phyloP scores from a whole-genome alignment of 1,140 invertebrate species.

The Lepidotrigona ventralis region DNA sequence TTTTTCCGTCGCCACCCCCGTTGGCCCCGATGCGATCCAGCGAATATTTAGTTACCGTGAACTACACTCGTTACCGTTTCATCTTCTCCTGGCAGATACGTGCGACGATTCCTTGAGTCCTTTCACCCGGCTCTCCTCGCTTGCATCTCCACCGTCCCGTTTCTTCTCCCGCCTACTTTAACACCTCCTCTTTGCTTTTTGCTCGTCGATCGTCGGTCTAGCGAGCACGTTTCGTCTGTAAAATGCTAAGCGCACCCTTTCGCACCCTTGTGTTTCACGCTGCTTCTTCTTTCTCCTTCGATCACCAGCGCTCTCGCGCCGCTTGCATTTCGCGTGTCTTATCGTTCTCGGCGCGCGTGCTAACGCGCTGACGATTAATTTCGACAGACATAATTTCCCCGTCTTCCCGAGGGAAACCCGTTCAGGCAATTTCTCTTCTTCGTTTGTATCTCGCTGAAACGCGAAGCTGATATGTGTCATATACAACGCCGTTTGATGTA shows the following conservation, averaged over 20 bases:
- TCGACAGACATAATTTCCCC: constrained; percentile 37
- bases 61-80: constrained; percentile 62
- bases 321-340: not conserved
- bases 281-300: constrained; percentile 15
- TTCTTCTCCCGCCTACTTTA: not conserved
- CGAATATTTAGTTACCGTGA: constrained; percentile 66
- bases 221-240: constrained; percentile 51
- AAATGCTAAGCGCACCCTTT: constrained; percentile 44
- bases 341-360: constrained; percentile 6
- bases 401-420: not conserved
- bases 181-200: constrained; percentile 20
- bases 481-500: not conserved
- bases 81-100: constrained; percentile 59
- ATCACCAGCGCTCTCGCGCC: not conserved
- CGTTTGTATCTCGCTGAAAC: not conserved
- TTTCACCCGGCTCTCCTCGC: not conserved
- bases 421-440: not conserved
- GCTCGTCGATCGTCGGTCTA: constrained; percentile 52
- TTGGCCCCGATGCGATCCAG: constrained; percentile 25
- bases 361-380: constrained; percentile 44
- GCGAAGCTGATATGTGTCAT: not conserved
- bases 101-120: constrained; percentile 63
- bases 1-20: constrained; percentile 25
- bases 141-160: not conserved
- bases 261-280: constrained; percentile 25